A percentile compares a stretch with the other conserved stretches of the same genome.
Evolutionary conservation across 2,113 vertebrate species (phyloP).

Genomic region (Pterocles orientalis): DNA sequence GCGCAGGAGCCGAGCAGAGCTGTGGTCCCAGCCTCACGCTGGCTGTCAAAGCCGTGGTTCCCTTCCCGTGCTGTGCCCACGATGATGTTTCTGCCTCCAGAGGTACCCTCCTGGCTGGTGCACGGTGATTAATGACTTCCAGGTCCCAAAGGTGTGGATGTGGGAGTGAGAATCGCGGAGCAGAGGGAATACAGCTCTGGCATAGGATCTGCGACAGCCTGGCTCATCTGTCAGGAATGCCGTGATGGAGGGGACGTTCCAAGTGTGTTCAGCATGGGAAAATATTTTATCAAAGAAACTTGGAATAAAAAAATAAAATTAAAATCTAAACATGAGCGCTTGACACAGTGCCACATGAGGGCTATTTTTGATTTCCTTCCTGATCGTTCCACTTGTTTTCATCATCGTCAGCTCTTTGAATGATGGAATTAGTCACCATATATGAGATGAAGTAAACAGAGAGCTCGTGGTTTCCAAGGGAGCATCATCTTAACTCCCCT

Average conservation of each 20-base stretch:
- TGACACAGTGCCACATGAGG: constrained; percentile 30
- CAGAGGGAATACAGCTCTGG: not conserved
- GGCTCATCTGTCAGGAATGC: not conserved
- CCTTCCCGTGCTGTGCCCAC: not conserved
- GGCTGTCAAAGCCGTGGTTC: not conserved
- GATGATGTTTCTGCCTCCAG: not conserved
- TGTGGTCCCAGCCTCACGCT: not conserved
- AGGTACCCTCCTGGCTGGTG: not conserved
- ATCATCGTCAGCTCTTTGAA: not conserved
- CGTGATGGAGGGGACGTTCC: constrained; percentile 34
- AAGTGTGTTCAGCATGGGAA: constrained; percentile 75
- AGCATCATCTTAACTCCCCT: not conserved
- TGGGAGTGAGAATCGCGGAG: not conserved
- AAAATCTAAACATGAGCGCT: constrained; percentile 52
- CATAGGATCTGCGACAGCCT: not conserved
- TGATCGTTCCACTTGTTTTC: constrained; percentile 26
- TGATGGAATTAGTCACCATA: constrained; percentile 10
- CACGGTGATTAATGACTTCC: not conserved
- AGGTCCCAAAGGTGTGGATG: constrained; percentile 40
- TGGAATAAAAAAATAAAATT: constrained; percentile 67
- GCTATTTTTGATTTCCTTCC: constrained; percentile 69
- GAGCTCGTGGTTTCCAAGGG: not conserved
- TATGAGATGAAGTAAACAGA: not conserved
- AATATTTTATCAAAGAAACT: constrained; percentile 77
- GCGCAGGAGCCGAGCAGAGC: not conserved